phyloP scores from a whole-genome alignment of 2,888 invertebrate genomes.

The Dynastes maya region DNA sequence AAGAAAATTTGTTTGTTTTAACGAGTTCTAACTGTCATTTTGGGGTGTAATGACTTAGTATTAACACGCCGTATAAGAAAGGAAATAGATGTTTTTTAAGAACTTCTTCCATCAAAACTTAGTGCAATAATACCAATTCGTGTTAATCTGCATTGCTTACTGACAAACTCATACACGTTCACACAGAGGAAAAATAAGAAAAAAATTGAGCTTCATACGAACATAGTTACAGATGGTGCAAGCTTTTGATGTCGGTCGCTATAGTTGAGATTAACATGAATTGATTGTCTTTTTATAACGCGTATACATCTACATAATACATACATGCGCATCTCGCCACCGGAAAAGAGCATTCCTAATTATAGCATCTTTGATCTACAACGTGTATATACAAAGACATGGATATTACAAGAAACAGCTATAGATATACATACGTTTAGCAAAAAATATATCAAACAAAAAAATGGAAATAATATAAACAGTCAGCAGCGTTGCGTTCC shows the following conservation, averaged over 20 bases:
- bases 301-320: constrained; percentile 14
- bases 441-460: neutral
- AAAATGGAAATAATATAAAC: constrained; percentile 9
- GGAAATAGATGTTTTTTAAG: no score
- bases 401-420: constrained; percentile 9
- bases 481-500: no score
- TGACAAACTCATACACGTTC: neutral
- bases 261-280: constrained; percentile 26
- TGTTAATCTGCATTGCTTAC: no score
- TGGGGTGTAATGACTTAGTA: no score
- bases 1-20: no score
- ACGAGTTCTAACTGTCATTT: no score
- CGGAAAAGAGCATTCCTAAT: constrained; percentile 43
- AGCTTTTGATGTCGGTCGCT: constrained; percentile 40
- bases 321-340: neutral
- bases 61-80: no score
- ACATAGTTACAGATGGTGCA: constrained; percentile 27
- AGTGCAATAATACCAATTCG: no score
- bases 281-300: constrained; percentile 45
- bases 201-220: neutral
- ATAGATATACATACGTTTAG: neutral
- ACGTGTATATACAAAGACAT: constrained; percentile 22
- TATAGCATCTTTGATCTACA: constrained; percentile 43
- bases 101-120: no score
- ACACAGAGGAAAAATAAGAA: neutral